Conservation (phyloP, 2,113 vertebrate species). For the Morone saxatilis region DNA sequence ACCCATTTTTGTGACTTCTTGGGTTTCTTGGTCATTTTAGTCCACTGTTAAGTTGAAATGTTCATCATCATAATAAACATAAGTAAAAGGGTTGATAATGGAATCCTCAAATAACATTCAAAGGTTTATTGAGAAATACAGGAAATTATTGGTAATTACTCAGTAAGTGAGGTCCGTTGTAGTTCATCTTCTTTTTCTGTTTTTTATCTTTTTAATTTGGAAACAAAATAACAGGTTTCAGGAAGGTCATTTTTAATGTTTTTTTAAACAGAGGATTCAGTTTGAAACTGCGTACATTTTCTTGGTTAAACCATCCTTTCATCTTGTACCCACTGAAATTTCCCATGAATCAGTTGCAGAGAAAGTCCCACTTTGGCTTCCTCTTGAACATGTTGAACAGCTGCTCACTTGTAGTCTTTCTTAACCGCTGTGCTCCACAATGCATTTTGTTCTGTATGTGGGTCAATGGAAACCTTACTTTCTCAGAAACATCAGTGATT, state of each 20-base stretch:
- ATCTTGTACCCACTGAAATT: background rate
- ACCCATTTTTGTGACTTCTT: too few relatives aligned
- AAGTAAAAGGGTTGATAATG: background rate
- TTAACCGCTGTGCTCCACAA: background rate
- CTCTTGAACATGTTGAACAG: background rate
- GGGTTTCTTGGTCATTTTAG: too few relatives aligned
- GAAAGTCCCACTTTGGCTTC: slow-evolving; percentile 10
- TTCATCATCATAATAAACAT: too few relatives aligned
- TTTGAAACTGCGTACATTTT: background rate
- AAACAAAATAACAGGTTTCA: background rate
- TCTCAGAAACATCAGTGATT: slow-evolving; percentile 61
- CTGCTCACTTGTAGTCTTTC: background rate
- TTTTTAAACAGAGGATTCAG: background rate
- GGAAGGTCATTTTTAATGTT: background rate
- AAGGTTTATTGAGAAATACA: background rate
- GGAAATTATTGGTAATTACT: background rate
- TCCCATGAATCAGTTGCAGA: background rate
- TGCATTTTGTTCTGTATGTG: background rate
- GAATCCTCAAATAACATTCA: background rate
- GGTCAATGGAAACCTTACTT: slow-evolving; percentile 27
- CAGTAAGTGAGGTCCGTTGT: background rate
- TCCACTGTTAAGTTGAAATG: too few relatives aligned
- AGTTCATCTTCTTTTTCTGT: background rate
- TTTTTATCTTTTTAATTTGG: background rate
- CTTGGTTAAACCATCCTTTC: background rate